Evolutionary conservation across 2,797 vertebrate genomes (phyloP).

Genomic region (Cirrhinus mrigala): DNA sequence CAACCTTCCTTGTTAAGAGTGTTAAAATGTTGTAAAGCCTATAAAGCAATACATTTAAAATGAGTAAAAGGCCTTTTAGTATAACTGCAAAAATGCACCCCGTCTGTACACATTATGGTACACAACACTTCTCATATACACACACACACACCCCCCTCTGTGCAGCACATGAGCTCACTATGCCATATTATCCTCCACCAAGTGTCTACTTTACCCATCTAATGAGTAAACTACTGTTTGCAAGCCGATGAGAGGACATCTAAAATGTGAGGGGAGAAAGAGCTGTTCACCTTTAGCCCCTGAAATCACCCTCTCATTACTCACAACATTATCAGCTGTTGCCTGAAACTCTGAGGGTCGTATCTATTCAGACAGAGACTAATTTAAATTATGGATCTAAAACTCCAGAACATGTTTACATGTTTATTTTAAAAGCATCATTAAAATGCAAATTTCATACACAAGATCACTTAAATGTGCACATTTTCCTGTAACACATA

Average conservation of each 20-base stretch:
- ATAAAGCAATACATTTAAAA: no score
- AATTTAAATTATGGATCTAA: not conserved
- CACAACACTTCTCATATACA: no score
- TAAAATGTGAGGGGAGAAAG: not conserved
- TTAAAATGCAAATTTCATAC: conserved; percentile 20
- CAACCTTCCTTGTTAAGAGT: no score
- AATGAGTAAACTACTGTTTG: conserved; percentile 9
- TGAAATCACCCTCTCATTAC: not conserved
- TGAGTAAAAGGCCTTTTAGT: no score
- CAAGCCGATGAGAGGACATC: not conserved
- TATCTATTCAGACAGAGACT: not conserved
- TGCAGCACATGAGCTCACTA: not conserved
- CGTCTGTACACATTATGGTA: no score
- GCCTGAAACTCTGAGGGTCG: not conserved
- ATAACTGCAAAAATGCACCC: no score
- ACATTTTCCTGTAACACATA: not conserved
- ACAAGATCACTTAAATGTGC: not conserved
- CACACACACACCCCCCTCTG: not conserved
- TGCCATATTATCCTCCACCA: not conserved
- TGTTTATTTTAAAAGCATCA: not conserved
- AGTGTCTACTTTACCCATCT: not conserved
- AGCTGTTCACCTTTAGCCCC: not conserved
- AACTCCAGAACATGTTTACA: conserved; percentile 1
- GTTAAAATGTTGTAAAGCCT: no score
- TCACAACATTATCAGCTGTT: not conserved